Conservation (phyloP, 2,888 invertebrate species). For the Pandemis heparana region DNA sequence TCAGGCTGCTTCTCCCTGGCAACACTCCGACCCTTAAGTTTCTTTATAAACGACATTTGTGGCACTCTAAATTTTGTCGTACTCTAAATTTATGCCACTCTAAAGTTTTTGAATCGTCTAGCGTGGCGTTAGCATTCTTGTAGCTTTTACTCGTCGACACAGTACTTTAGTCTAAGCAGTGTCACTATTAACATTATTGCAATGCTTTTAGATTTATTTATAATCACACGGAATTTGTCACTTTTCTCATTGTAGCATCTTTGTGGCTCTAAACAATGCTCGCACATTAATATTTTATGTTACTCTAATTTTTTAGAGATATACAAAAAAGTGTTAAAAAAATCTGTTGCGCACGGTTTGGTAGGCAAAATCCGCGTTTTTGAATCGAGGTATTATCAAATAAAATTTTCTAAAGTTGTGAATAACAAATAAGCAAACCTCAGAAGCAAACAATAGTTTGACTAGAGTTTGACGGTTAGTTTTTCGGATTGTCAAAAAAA, state of each 20-base stretch:
- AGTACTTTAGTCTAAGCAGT: neutral
- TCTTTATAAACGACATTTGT: slow-evolving; percentile 52
- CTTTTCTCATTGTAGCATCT: neutral
- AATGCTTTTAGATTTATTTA: neutral
- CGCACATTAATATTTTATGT: neutral
- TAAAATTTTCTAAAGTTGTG: too few relatives aligned
- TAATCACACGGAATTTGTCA: neutral
- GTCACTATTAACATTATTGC: too few relatives aligned
- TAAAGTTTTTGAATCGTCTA: neutral
- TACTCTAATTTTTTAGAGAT: neutral
- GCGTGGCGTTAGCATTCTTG: neutral
- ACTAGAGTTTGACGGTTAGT: neutral
- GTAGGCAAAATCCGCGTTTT: too few relatives aligned
- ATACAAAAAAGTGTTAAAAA: neutral
- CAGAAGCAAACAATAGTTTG: too few relatives aligned
- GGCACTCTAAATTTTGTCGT: neutral
- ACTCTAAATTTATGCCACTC: slow-evolving; percentile 2
- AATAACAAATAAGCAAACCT: neutral
- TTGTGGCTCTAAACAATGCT: neutral
- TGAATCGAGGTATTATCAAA: neutral
- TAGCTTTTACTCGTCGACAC: neutral
- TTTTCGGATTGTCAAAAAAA: neutral
- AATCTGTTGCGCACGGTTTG: too few relatives aligned
- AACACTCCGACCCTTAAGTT: slow-evolving; percentile 65
- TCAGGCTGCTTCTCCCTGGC: slow-evolving; percentile 72